Base-by-base conservation (phyloP, 2,113 vertebrate genomes). In the Charadrius vociferus region DNA sequence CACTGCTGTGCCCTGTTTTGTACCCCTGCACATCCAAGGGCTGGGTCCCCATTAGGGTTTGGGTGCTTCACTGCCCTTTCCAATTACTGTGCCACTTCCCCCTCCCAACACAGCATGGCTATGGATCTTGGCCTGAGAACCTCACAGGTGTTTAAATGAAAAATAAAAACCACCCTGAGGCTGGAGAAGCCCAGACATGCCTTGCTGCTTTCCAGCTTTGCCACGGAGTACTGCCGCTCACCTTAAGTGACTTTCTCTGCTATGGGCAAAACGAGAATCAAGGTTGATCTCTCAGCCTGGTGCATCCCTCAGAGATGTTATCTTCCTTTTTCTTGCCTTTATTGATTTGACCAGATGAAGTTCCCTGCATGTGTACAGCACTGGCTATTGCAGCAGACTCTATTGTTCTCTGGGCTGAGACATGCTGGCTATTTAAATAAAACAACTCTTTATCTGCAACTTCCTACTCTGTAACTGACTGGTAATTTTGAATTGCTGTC, bases 401-500 rank as follows among this genome's bases (percentile, higher is more conserved):
- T 39, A 39, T 90, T 95, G 65, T 89, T 94, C 77, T 85, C 81
- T 37, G 53, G 62, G 43, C 73, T 83, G 93, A 80, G 89, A 84
- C 91, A 27, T 7, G 10, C 86, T 91, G 84, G 16, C 45, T 93
- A 53, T 95, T 96, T 88, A 95, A 93, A 95, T 91, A 94, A 96
- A 97, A 86, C 81, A 83, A 75, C 62, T 95, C 15, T 9, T 96
- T 97, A 90, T 94, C 90, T 71, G 86, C 3, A 3, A 61, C 81
- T 90, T 63, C 80, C 85, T 90, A 68, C 85, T 95, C 72, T 67
- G 72, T 62, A 95, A 88, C 75, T 41, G 53, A 45, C 74, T 82
- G 74, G 83, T 62, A 91, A 70, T 73, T 91, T 79, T 79, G 83
- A 95, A 89, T 90, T 95, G 81, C 71, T 96, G 88, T 96, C 85